phyloP scores from a whole-genome alignment of 2,797 vertebrate genomes.

The Characodon lateralis region DNA sequence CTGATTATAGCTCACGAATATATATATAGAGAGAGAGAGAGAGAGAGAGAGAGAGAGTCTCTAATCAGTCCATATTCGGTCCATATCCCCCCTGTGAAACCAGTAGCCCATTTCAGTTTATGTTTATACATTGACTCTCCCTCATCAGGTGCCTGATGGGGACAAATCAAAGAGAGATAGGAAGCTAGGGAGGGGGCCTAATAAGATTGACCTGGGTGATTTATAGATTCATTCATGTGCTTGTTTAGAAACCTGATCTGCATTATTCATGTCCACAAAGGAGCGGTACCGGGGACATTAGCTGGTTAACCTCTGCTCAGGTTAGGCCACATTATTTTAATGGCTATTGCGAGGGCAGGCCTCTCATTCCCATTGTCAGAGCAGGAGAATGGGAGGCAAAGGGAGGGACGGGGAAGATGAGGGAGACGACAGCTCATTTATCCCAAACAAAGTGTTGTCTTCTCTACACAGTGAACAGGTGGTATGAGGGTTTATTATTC shows the following conservation, averaged over 20 bases:
- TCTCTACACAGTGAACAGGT: slow-evolving; percentile 65
- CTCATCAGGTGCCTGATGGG: slow-evolving; percentile 57
- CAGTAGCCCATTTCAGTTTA: slow-evolving; percentile 64
- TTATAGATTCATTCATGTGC: slow-evolving; percentile 81
- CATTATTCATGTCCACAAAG: slow-evolving; percentile 81
- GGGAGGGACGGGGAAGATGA: slow-evolving; percentile 22
- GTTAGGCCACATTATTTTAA: slow-evolving; percentile 81
- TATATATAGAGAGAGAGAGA: too few relatives aligned
- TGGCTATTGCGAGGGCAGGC: slow-evolving; percentile 67
- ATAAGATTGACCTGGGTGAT: slow-evolving; percentile 73
- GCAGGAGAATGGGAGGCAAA: slow-evolving; percentile 22
- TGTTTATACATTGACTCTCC: slow-evolving; percentile 69
- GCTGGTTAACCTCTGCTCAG: slow-evolving; percentile 80
- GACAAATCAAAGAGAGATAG: slow-evolving; percentile 52
- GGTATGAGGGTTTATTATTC: slow-evolving; percentile 71
- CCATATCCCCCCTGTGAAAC: slow-evolving; percentile 56
- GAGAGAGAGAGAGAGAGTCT: too few relatives aligned
- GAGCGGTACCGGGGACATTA: slow-evolving; percentile 74
- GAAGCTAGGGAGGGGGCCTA: slow-evolving; percentile 37
- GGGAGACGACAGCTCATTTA: slow-evolving; percentile 63
- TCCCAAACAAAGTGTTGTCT: slow-evolving; percentile 58
- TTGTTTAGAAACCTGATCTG: slow-evolving; percentile 80
- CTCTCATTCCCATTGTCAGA: slow-evolving; percentile 51
- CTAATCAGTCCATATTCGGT: not conserved
- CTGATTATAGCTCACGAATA: too few relatives aligned